These are phyloP conservation scores for Pachyrhynchus sulphureomaculatus DNA, from an alignment of 1,140 invertebrate species.

Conservation along the genomic window DNA sequence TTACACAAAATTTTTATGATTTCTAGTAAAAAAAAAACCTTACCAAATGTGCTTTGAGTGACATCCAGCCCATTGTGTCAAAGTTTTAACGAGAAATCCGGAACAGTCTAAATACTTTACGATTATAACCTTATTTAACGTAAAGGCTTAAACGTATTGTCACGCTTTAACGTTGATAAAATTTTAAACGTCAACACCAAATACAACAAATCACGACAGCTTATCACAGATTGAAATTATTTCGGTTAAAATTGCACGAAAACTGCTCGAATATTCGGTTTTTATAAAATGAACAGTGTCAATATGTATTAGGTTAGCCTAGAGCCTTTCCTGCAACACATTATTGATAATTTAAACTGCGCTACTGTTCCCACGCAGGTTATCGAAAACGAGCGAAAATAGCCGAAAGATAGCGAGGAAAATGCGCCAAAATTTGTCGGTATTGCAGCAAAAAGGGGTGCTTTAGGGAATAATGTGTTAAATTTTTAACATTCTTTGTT, in stretches of 20 bases:
- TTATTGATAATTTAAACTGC: constrained; percentile 41
- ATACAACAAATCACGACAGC: constrained; percentile 6
- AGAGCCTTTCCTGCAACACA: constrained; percentile 21
- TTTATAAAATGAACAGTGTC: not conserved
- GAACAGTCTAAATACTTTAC: constrained; percentile 3
- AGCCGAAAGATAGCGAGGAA: constrained; percentile 12
- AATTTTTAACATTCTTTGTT: no score
- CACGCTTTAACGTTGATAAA: not conserved
- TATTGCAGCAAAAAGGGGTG: not conserved
- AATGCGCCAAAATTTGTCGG: constrained; percentile 12
- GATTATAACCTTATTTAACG: no score
- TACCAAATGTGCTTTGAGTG: constrained; percentile 54
- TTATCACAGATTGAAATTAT: constrained; percentile 21
- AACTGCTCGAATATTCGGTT: constrained; percentile 5
- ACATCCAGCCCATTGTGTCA: constrained; percentile 54
- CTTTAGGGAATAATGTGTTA: not conserved
- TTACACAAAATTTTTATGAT: no score
- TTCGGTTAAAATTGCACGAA: not conserved
- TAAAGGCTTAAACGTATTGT: constrained; percentile 6
- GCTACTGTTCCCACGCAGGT: constrained; percentile 28
- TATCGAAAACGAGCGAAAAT: constrained; percentile 8
- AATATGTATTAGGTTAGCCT: constrained; percentile 21
- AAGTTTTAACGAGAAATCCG: not conserved
- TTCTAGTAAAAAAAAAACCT: constrained; percentile 29
- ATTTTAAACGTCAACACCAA: not conserved